Evolutionary conservation across 2,888 invertebrate genomes (phyloP).

Genomic region (Athalia cordata): DNA sequence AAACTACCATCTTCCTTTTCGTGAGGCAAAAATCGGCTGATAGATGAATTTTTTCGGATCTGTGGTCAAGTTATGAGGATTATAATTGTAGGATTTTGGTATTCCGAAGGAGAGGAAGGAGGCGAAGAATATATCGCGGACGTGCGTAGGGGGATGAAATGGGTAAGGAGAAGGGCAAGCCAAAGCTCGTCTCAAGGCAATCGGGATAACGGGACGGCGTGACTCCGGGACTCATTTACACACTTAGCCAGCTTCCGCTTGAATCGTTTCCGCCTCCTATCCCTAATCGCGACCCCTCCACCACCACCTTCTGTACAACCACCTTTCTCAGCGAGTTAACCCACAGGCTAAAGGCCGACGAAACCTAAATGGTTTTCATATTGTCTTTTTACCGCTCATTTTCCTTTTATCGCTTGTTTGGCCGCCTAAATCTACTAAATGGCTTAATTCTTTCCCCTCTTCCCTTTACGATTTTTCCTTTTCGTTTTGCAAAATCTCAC

Average conservation of each 20-base stretch:
- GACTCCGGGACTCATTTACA: conserved; percentile 71
- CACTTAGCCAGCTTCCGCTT: conserved; percentile 65
- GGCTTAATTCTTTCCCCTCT: conserved; percentile 55
- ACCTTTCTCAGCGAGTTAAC: not conserved
- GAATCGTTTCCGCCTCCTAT: conserved; percentile 60
- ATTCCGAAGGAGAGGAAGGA: too few species aligned
- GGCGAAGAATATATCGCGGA: too few species aligned
- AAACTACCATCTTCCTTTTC: too few species aligned
- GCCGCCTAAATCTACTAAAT: conserved; percentile 55
- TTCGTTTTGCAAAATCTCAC: not conserved
- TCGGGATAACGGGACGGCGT: conserved; percentile 61
- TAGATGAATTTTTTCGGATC: too few species aligned
- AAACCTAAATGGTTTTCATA: conserved; percentile 71
- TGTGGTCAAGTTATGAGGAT: too few species aligned
- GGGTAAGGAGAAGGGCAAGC: conserved; percentile 48
- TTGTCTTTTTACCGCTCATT: conserved; percentile 73
- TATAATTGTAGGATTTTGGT: too few species aligned
- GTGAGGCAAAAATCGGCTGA: too few species aligned
- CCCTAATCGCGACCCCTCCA: conserved; percentile 44
- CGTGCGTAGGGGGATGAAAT: not conserved
- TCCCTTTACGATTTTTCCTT: not conserved
- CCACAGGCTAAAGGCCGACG: conserved; percentile 44
- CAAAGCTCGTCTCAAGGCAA: conserved; percentile 67
- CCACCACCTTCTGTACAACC: conserved; percentile 21
- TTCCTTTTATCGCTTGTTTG: conserved; percentile 73